These are phyloP conservation scores for Zoanthus solanderi DNA, from an alignment of 92 coral and sea anemone genomes.

Conservation along the genomic window DNA sequence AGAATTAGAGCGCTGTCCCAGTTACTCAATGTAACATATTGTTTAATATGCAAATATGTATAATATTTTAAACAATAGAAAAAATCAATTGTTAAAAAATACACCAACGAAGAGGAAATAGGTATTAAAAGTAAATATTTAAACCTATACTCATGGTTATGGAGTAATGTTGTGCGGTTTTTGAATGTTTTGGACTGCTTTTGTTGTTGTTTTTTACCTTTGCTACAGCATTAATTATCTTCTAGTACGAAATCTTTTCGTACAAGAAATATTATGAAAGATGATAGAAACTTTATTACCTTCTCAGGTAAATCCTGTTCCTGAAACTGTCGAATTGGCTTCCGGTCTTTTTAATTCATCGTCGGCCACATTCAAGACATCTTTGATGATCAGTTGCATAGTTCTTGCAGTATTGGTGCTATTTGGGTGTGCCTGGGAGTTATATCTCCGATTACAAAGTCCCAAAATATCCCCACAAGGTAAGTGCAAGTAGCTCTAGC, in stretches of 20 bases:
- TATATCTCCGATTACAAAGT: neutral
- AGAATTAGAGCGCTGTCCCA: too few relatives aligned
- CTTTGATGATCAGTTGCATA: neutral
- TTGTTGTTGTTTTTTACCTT: neutral
- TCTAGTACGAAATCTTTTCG: neutral
- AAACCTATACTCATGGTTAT: neutral
- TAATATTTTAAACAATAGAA: too few relatives aligned
- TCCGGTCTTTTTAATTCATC: conserved; percentile 24
- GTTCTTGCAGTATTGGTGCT: conserved; percentile 2
- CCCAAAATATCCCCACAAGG: conserved; percentile 1
- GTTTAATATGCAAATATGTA: too few relatives aligned
- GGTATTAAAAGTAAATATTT: too few relatives aligned
- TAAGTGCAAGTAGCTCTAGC: neutral
- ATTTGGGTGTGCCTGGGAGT: conserved; percentile 41
- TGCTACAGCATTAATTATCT: neutral
- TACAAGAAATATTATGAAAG: neutral
- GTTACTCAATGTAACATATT: too few relatives aligned
- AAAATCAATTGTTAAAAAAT: too few relatives aligned
- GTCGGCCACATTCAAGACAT: neutral
- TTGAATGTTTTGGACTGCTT: neutral
- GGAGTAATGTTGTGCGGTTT: neutral
- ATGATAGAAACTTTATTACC: neutral
- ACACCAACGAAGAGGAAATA: too few relatives aligned
- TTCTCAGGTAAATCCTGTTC: conserved; percentile 23
- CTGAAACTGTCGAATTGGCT: conserved; percentile 15